Conservation (phyloP, 2,888 invertebrate genomes). For the Pinctada fucata region DNA sequence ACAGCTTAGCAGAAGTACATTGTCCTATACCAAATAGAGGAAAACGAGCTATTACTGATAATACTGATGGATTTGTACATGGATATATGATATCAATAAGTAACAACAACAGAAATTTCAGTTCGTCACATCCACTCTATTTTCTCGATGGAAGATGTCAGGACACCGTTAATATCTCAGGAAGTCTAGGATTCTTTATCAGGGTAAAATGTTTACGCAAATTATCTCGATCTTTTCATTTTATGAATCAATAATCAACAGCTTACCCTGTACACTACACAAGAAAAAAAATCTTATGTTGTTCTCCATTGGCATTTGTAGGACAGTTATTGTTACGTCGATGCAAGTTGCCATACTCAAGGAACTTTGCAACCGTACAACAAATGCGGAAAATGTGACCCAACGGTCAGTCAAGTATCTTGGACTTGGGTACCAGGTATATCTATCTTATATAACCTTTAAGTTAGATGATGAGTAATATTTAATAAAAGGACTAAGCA, state of each 20-base stretch:
- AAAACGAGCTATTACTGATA: not conserved
- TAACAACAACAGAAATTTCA: constrained; percentile 20
- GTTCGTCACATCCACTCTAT: constrained; percentile 4
- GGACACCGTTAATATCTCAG: constrained; percentile 17
- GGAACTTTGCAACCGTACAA: not conserved
- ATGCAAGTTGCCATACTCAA: not conserved
- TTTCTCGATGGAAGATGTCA: constrained; percentile 11
- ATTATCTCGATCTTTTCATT: too few relatives aligned
- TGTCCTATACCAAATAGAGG: constrained; percentile 9
- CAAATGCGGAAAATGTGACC: constrained; percentile 3
- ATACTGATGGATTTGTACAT: not conserved
- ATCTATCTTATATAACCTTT: too few relatives aligned
- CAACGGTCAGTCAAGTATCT: too few relatives aligned
- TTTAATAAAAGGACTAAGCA: too few relatives aligned
- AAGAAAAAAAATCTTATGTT: too few relatives aligned
- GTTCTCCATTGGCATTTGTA: too few relatives aligned
- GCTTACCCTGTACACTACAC: too few relatives aligned
- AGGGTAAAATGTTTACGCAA: constrained; percentile 8
- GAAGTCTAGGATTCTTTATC: not conserved
- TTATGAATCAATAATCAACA: too few relatives aligned
- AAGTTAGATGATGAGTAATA: too few relatives aligned
- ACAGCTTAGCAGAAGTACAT: constrained; percentile 23
- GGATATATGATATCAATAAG: constrained; percentile 11
- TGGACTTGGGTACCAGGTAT: too few relatives aligned
- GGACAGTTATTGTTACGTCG: constrained; percentile 9